These are phyloP conservation scores for Oligia latruncula DNA, from an alignment of 2,888 invertebrate genomes.

Conservation along the genomic window DNA sequence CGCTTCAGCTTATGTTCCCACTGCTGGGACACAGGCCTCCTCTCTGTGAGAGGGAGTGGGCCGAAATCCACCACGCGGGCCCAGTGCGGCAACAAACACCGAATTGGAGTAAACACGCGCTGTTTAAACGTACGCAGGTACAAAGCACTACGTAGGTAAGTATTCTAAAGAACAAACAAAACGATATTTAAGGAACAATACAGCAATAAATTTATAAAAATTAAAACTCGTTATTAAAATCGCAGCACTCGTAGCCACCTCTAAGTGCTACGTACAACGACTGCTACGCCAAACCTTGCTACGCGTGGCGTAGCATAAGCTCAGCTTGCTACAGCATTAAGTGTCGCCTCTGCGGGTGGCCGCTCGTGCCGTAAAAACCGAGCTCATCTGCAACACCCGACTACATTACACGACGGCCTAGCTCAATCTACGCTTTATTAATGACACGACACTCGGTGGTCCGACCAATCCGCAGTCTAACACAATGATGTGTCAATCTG, in stretches of 20 bases:
- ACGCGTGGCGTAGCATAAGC: conserved; percentile 56
- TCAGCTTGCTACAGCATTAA: conserved; percentile 68
- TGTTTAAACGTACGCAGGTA: background rate
- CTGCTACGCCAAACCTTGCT: conserved; percentile 26
- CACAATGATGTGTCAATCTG: conserved; percentile 70
- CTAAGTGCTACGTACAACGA: conserved; percentile 1
- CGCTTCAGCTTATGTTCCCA: background rate
- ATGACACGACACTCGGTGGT: conserved; percentile 82
- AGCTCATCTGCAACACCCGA: conserved; percentile 85
- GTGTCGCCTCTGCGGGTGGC: conserved; percentile 87
- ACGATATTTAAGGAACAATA: background rate
- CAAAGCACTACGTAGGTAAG: background rate
- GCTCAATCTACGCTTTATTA: conserved; percentile 87
- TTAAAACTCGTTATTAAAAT: background rate
- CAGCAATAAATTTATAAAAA: background rate
- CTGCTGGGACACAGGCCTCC: background rate
- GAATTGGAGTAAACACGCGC: background rate
- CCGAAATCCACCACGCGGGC: background rate
- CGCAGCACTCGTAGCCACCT: background rate
- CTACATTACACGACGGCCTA: conserved; percentile 85
- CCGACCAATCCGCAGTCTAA: conserved; percentile 65
- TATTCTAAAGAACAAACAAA: background rate
- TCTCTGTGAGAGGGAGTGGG: background rate
- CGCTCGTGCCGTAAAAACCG: conserved; percentile 89
- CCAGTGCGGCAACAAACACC: background rate